Base-by-base conservation (phyloP, 2,888 invertebrate species). In the Volucella inanis region DNA sequence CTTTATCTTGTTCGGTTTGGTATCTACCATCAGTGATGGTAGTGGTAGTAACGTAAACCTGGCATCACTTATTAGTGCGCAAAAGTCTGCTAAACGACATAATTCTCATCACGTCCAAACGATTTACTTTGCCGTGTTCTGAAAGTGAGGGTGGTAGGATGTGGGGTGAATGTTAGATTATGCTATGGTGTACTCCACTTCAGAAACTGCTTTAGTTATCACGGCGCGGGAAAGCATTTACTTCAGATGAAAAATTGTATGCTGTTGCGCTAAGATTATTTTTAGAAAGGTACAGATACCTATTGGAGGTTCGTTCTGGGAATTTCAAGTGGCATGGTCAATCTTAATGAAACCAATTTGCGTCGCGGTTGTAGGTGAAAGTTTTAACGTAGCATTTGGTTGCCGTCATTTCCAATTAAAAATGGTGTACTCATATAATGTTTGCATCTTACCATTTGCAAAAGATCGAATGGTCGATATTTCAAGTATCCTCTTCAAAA, bases 71-170 rank as follows among this genome's bases (percentile, higher is more conserved):
- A 84, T 84, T 84, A 84, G 83, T 65, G 78, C 6, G 31, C 31
- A 57, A 79, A 75, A 83, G 75, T 77, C 81, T 72, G 85, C 85
- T 52, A 85, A 85, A 85, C 81, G 76, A 85, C 85, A 85, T 85
- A 85, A 77, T 85, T 85, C 85, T 71, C 76, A 77, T 76, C 85
- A 85, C 85, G 85, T 85, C 76, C 81, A 68, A 74, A 68, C 85
- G 81, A 85, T 85, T 85, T 77, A 76, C 81, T 72, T 85, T 64
- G 72, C 67, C 65, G 50, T 12, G 43, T 55, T 54, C 61, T 54
- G 62, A 31, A 31, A 31, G 31, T 31, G 31, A 31, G 61, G 54
- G 52, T 65, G 18, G 8, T 52, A n/a, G 41, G 78, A 55, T 67
- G 43, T 64, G 52, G 47, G 31, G 31, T 31, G 31, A 31, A 47